Base-by-base conservation (phyloP, 2,888 invertebrate genomes). In the Drosophila pseudotakahashii region DNA sequence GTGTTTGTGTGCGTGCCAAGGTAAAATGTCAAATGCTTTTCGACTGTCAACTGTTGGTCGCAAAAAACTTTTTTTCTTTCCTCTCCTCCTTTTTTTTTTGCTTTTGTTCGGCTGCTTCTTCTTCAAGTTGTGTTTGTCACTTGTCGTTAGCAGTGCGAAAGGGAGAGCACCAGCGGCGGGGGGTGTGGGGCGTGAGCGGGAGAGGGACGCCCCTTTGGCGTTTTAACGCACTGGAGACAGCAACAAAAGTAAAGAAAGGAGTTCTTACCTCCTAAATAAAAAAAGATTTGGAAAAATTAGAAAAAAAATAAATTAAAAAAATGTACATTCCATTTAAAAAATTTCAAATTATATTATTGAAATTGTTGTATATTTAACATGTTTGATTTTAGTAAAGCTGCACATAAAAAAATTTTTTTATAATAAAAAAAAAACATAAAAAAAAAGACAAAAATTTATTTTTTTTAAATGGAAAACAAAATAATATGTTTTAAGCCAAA, bases 1-100 rank as follows among this genome's bases (percentile, higher is more conserved):
- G 55, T 59, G 32, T 41, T 26, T 61, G 36, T 52, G 37, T 60
- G 39, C 63, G 51, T 54, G 50, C 81, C 89, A 90, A 90, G 90
- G 89, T 89, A 90, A 90, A 90, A 90, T 89, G 89, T 90, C 90
- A 90, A 90, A 90, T 90, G 85, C 88, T 89, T 80, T 81, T 75
- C 74, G 71, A 89, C 86, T 88, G 89, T 88, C 89, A 88, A 82
- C 84, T 85, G 86, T 81, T 88, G 89, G 83, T 83, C 86, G 75
- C 71, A 70, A 52, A 70, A 70, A 71, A 71, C 37, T 64, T 52
- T 57, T 57, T 53, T 55, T 59, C 61, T 42, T 48, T 45, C 47
- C 47, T 23, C 13, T 44, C 23, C 41, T 50, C 37, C n/a, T 41
- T 23, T 63, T 16, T 39, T 48, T 34, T 53, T 37, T 44, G 54